These are phyloP conservation scores for Malurus cyaneus DNA, from an alignment of 2,113 vertebrate species.

Conservation along the genomic window DNA sequence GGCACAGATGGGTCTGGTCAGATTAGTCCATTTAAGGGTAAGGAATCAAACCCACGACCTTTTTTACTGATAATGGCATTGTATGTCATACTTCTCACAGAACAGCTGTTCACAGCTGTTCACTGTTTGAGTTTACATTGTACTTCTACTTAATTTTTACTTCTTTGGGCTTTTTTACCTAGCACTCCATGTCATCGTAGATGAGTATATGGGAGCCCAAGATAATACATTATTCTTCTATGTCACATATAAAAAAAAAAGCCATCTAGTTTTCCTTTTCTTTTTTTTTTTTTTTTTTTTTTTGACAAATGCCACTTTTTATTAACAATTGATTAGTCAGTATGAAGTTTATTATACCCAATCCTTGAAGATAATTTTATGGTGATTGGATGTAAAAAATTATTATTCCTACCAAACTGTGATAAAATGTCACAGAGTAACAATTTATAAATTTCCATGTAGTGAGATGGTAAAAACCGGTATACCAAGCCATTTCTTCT, in stretches of 20 bases:
- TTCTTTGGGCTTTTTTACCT: neutral
- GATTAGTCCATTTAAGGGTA: neutral
- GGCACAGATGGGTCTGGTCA: conserved; percentile 54
- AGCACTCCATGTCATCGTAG: neutral
- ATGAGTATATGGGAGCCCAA: neutral
- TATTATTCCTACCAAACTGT: neutral
- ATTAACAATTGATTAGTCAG: neutral
- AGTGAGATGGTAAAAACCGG: neutral
- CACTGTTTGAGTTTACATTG: neutral
- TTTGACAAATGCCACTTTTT: neutral
- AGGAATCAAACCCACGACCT: neutral
- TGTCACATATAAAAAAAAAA: neutral
- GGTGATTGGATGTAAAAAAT: neutral
- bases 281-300: neutral
- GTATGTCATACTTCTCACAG: neutral
- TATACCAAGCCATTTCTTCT: neutral
- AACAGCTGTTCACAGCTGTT: neutral
- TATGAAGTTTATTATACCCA: neutral
- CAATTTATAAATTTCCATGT: neutral
- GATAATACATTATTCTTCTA: neutral
- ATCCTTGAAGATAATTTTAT: neutral
- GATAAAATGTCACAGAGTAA: neutral
- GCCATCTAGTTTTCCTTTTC: neutral
- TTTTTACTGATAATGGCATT: conserved; percentile 3
- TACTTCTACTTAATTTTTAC: neutral